Evolutionary conservation across 1,140 invertebrate genomes (phyloP), one percentile per base, ranked within the genome.

Genomic region (Neodiprion lecontei): DNA sequence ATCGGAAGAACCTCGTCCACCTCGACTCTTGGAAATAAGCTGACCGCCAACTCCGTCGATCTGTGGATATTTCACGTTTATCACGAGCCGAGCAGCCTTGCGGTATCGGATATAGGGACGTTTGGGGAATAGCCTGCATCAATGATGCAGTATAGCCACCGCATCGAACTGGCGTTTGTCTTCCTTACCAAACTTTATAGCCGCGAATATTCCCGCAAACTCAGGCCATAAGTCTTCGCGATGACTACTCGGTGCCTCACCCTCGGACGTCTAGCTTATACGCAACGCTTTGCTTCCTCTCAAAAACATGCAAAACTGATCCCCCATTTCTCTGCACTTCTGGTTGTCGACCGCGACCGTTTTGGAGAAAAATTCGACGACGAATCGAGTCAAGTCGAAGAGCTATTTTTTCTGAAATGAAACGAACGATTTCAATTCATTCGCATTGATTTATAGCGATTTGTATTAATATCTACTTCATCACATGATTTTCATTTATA

Each of bases 71-170:
- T 86, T 87, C 82, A 86, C 82, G 82, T 86, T 88, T 88, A 88
- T 86, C 84, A 85, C 80, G 87, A 87, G 87, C 87, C 87, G 84
- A 84, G 86, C 79, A 78, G 83, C 21, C 82, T 81, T 84, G 82
- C 48, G 85, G 82, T 81, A 80, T 76, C 78, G 80, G 79, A 84
- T 84, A 82, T 85, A 83, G 79, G 78, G 78, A 79, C 82, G 84
- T 86, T 86, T 81, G 84, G 85, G 85, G 86, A 88, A 86, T 87
- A 86, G 80, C 75, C 70, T 79, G 81, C 85, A 88, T 88, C 86
- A 88, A 88, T 87, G 86, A 88, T 88, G 86, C 85, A 87, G 80
- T 81, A 78, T 81, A 81, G 81, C 74, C 53, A 74, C 82, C 78
- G 81, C 82, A 84, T 84, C 80, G 82, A 82, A 76, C 79, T 72